phyloP scores from a whole-genome alignment of 2,888 invertebrate genomes.

The Chrysodeixis includens region DNA sequence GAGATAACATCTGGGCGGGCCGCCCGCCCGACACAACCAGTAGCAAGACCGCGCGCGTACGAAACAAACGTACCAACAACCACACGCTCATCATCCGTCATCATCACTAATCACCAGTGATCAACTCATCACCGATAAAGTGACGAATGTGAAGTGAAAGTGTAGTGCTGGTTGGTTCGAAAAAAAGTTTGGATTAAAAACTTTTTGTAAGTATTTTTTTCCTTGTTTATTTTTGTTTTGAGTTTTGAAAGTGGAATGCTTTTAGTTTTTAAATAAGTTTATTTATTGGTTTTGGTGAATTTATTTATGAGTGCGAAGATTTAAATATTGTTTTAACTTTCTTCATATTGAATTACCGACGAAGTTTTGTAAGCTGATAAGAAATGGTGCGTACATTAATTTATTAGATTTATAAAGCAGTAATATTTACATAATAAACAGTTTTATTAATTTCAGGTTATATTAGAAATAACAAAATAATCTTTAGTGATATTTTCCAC shows the following conservation, averaged over 20 bases:
- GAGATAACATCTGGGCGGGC: conserved; percentile 85
- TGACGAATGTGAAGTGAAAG: conserved; percentile 48
- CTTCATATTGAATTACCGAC: not conserved
- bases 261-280: not conserved
- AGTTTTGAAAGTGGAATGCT: conserved; percentile 12
- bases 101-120: conserved; percentile 47
- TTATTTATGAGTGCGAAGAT: conserved; percentile 15
- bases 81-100: conserved; percentile 30
- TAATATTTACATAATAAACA: too few relatives aligned
- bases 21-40: conserved; percentile 76
- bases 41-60: conserved; percentile 72
- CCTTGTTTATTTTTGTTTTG: conserved; percentile 24
- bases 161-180: conserved; percentile 54
- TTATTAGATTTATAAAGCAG: too few relatives aligned
- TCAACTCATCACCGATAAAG: conserved; percentile 24
- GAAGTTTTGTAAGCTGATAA: not conserved
- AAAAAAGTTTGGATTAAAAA: conserved; percentile 66
- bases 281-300: not conserved
- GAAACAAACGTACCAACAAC: conserved; percentile 69
- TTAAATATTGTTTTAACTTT: not conserved
- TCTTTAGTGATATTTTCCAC: not conserved
- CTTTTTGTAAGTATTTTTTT: conserved; percentile 65
- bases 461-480: not conserved
- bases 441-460: too few relatives aligned
- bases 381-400: not conserved